Percentiles rank a stretch among this genome's conserved stretches.
These are phyloP conservation scores for Erpornis zantholeuca DNA, from an alignment of 2,113 vertebrate species.

Conservation along the genomic window DNA sequence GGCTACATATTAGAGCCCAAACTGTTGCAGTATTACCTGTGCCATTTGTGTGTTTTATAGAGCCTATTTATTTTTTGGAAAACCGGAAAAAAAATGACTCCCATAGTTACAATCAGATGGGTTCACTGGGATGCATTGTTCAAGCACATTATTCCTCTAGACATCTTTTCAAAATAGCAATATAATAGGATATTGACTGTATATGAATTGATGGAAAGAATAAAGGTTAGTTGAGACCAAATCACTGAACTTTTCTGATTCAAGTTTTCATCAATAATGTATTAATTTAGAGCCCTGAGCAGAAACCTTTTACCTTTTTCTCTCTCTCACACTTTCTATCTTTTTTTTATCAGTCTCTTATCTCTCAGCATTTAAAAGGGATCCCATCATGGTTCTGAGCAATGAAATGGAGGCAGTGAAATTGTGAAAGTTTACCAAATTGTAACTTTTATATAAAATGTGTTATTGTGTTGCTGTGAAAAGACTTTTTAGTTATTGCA, in stretches of 20 bases:
- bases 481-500: constrained; percentile 23
- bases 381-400: not conserved
- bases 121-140: not conserved
- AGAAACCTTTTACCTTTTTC: not conserved
- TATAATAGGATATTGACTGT: constrained; percentile 30
- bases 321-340: not conserved
- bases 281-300: constrained; percentile 4
- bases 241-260: constrained; percentile 25
- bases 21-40: not conserved
- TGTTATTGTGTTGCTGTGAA: constrained; percentile 25
- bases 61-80: not conserved
- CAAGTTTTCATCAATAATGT: constrained; percentile 27
- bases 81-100: not conserved
- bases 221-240: constrained; percentile 5
- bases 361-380: not conserved
- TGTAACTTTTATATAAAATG: constrained; percentile 23
- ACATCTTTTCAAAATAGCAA: not conserved
- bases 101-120: not conserved
- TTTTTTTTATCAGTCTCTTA: not conserved
- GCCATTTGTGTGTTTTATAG: not conserved
- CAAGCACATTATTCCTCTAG: not conserved
- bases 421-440: constrained; percentile 31
- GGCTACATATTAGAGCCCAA: not conserved
- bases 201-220: constrained; percentile 15
- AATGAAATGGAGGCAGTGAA: not conserved